A percentile compares a stretch with the other conserved stretches of the same genome.
These are phyloP conservation scores for Rhabdophis nuchalis DNA, from an alignment of 2,797 vertebrate genomes.

Conservation along the genomic window DNA sequence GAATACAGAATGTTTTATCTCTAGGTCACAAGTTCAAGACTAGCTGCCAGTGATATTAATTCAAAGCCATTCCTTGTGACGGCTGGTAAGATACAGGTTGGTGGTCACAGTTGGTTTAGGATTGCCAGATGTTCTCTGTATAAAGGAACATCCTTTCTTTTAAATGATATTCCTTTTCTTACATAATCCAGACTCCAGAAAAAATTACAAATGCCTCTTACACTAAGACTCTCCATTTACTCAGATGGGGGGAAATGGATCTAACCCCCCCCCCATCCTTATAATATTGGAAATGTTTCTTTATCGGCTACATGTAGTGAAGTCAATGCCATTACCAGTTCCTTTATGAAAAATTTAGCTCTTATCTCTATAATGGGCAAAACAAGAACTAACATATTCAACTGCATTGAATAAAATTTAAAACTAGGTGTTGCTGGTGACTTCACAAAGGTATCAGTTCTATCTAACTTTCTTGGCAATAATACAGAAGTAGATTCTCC, in stretches of 20 bases:
- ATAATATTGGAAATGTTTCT: not conserved
- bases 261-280: not conserved
- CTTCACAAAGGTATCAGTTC: not conserved
- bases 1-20: slow-evolving; percentile 29
- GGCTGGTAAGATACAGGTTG: slow-evolving; percentile 14
- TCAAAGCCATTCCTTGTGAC: slow-evolving; percentile 27
- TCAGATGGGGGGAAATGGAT: not conserved
- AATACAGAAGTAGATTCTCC: not conserved
- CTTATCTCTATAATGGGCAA: not conserved
- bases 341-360: not conserved
- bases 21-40: slow-evolving; percentile 28
- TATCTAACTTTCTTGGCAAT: not conserved
- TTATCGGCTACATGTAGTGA: not conserved
- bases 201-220: not conserved
- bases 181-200: not conserved
- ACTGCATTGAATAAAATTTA: not conserved
- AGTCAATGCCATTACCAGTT: not conserved
- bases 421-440: not conserved
- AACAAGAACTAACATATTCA: not conserved
- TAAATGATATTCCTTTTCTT: not conserved
- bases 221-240: not conserved
- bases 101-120: not conserved
- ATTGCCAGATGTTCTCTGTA: slow-evolving; percentile 1
- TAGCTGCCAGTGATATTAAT: slow-evolving; percentile 22
- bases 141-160: not conserved